A percentile compares a stretch with the other conserved stretches of the same genome.
These are phyloP conservation scores for Eustalomyia histrio DNA, from an alignment of 2,888 invertebrate species.

Conservation along the genomic window DNA sequence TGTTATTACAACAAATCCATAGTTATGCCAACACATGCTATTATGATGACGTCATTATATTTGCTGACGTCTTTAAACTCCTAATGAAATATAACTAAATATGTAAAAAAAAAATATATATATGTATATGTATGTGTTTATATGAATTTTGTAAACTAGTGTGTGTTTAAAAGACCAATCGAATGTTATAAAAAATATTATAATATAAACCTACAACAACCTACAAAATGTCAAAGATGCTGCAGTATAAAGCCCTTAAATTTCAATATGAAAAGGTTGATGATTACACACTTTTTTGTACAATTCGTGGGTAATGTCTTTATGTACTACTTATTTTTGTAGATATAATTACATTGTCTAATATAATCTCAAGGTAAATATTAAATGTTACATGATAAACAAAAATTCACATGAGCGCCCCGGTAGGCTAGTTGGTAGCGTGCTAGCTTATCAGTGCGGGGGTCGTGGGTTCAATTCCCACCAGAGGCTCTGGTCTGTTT, in stretches of 20 bases:
- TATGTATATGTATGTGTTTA: background rate
- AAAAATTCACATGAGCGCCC: no score
- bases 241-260: conserved; percentile 36
- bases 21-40: conserved; percentile 54
- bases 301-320: no score
- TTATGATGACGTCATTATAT: conserved; percentile 60
- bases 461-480: no score
- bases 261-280: background rate
- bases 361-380: no score
- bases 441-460: no score
- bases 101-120: background rate
- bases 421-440: no score
- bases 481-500: no score
- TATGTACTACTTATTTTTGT: no score
- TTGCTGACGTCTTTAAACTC: conserved; percentile 65
- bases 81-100: conserved; percentile 55
- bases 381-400: no score
- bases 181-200: conserved; percentile 17
- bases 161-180: conserved; percentile 18
- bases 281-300: no score
- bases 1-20: conserved; percentile 35
- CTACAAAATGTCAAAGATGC: conserved; percentile 54
- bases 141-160: background rate
- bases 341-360: no score
- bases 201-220: conserved; percentile 44